Evolutionary conservation across 2,113 vertebrate genomes (phyloP).

Genomic region (Grallaria varia): DNA sequence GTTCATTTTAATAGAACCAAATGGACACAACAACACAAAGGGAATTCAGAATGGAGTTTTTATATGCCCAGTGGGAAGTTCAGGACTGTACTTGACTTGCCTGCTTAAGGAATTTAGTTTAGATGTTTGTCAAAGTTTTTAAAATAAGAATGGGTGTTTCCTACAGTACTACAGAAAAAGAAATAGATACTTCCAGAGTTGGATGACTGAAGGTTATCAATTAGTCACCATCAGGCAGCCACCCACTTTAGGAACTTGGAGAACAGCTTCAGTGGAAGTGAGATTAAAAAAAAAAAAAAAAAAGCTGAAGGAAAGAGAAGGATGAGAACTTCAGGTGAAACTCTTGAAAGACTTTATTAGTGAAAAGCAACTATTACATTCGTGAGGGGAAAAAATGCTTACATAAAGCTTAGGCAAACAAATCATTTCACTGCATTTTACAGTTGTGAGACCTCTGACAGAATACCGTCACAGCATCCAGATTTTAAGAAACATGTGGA

Average conservation of each 20-base stretch:
- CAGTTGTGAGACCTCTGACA: not conserved
- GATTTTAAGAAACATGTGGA: not conserved
- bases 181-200: not conserved
- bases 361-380: not conserved
- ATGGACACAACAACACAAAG: not conserved
- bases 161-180: not conserved
- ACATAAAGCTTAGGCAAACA: not conserved
- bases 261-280: not conserved
- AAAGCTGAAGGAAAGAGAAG: not conserved
- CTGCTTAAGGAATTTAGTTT: not conserved
- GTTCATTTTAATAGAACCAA: not conserved
- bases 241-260: not conserved
- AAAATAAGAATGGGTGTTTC: not conserved
- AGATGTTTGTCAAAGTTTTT: not conserved
- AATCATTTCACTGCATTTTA: not conserved
- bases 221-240: not conserved
- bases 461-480: not conserved
- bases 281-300: not conserved
- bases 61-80: not conserved
- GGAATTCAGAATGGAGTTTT: not conserved
- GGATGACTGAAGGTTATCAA: not conserved
- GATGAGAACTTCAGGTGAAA: not conserved
- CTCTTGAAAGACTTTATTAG: not conserved
- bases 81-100: not conserved
- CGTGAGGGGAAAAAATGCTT: not conserved